Percentiles rank a stretch among this genome's conserved stretches.
These are phyloP conservation scores for Cheilinus undulatus DNA, from an alignment of 2,113 vertebrate species.

Conservation along the genomic window DNA sequence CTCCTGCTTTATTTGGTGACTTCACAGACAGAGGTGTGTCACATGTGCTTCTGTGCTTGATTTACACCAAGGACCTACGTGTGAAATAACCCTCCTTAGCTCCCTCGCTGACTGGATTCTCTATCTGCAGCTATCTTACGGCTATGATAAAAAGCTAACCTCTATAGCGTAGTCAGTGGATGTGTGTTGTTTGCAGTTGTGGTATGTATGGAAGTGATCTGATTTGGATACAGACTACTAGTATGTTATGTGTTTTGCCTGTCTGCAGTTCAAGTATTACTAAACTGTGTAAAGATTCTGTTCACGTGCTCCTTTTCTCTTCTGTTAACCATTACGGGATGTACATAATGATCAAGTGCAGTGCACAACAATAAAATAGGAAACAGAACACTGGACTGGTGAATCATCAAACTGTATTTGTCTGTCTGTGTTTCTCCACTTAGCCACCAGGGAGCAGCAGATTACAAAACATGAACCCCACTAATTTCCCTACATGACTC, in stretches of 20 bases:
- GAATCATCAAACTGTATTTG: background rate
- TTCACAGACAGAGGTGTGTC: constrained; percentile 39
- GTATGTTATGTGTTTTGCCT: constrained; percentile 87
- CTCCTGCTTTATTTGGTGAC: constrained; percentile 41
- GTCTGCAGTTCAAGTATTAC: constrained; percentile 91
- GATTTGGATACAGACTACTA: constrained; percentile 84
- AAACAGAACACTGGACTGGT: constrained; percentile 60
- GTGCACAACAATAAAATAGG: constrained; percentile 78
- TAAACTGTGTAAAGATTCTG: constrained; percentile 89
- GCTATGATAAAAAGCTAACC: constrained; percentile 84
- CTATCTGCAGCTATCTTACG: constrained; percentile 58
- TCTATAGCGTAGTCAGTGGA: constrained; percentile 87
- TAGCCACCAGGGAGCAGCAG: constrained; percentile 60
- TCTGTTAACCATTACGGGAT: constrained; percentile 86
- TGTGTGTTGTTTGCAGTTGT: constrained; percentile 89
- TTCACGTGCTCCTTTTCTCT: constrained; percentile 85
- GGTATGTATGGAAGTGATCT: constrained; percentile 84
- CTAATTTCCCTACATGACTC: too few relatives aligned
- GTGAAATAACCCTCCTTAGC: constrained; percentile 60
- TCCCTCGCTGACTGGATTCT: constrained; percentile 54
- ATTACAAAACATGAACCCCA: background rate
- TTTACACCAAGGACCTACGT: constrained; percentile 57
- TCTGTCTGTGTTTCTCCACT: constrained; percentile 7
- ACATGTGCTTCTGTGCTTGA: constrained; percentile 47
- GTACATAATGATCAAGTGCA: constrained; percentile 86